Conservation (phyloP, 2,797 vertebrate genomes). For the Tapera naevia region DNA sequence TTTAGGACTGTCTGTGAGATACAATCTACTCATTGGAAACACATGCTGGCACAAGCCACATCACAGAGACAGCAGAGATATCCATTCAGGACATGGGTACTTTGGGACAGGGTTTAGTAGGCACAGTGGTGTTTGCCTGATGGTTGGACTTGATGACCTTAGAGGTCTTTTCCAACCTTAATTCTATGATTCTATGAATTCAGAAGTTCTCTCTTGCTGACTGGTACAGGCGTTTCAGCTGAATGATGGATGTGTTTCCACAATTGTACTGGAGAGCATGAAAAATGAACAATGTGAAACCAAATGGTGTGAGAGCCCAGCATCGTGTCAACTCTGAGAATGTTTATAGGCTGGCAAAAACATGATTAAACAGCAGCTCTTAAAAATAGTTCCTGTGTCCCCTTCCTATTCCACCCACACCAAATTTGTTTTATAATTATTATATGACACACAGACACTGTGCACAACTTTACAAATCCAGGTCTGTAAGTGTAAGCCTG, state of each 20-base stretch:
- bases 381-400: background rate
- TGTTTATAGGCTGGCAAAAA: background rate
- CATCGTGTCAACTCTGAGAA: background rate
- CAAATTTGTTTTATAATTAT: slow-evolving; percentile 7
- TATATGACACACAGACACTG: background rate
- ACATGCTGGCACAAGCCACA: background rate
- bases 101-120: too few species aligned
- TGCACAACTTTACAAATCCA: background rate
- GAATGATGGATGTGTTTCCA: background rate
- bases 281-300: slow-evolving; percentile 7
- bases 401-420: background rate
- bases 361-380: background rate
- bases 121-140: too few species aligned
- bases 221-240: background rate
- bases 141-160: too few species aligned
- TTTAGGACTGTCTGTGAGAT: background rate
- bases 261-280: background rate
- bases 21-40: background rate
- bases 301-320: background rate
- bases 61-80: background rate
- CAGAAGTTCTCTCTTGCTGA: background rate
- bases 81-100: background rate
- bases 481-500: background rate
- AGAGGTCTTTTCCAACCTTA: too few species aligned
- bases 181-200: background rate